Base-by-base conservation (phyloP, 2,888 invertebrate species). In the Drosophila phalerata region DNA sequence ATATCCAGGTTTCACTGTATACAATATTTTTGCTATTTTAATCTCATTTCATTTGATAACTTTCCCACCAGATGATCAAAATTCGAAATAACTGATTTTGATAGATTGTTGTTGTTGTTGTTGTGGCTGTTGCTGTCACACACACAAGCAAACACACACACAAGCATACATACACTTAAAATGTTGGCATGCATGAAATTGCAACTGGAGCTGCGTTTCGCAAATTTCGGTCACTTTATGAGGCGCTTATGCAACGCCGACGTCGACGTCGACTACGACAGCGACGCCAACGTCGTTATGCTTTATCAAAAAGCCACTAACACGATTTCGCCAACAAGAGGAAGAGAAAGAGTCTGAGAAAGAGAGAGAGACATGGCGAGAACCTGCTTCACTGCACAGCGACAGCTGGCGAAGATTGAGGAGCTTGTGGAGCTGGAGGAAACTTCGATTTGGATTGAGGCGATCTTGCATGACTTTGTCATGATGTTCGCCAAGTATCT, bases 171-270 rank as follows among this genome's bases (percentile, higher is more conserved):
- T 10, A 22, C 5, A 43, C 32, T 13, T 61, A 68, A 47, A 71
- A 81, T 79, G 67, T 71, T 78, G 81, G 73, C 84, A 71, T 85
- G 85, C 85, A 85, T 85, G 85, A 85, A 85, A 89, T 87, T 85
- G 89, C 85, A 89, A 83, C 83, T 81, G 68, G 77, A 67, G 76
- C 80, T 88, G 88, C 88, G 84, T 84, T 84, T 84, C 88, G 84
- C 84, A 84, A 84, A 85, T 83, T 86, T 88, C 78, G 84, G 72
- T 78, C 84, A 88, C 78, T 84, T 84, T 75, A 77, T 68, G 68
- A 57, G 65, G 49, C 77, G 75, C 74, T 84, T 84, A 88, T 83
- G 84, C 83, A 84, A 82, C 58, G 49, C 34, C 38, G 10, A 13
- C 55, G 47, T 32, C 66, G 37, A 25, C 42, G 17, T 2, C 53